phyloP scores from a whole-genome alignment of 2,888 invertebrate genomes.

The Nysson spinosus region DNA sequence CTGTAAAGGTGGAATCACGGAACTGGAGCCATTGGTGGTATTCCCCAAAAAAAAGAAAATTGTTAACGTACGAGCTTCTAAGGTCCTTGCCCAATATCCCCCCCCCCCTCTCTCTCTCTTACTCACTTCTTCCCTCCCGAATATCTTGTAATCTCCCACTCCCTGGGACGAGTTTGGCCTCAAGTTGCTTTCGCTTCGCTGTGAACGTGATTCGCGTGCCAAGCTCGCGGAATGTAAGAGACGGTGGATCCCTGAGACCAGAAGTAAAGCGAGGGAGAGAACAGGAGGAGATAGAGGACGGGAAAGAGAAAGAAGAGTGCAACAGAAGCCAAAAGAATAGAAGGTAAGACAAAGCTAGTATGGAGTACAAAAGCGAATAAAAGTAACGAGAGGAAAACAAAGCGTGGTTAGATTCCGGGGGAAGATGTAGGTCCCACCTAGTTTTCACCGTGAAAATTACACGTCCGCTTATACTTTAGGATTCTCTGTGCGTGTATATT shows the following conservation, averaged over 20 bases:
- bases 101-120: background rate
- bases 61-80: too few relatives aligned
- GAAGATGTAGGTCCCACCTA: conserved; percentile 27
- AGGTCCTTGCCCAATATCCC: background rate
- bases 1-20: too few relatives aligned
- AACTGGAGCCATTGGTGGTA: background rate
- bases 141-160: conserved; percentile 35
- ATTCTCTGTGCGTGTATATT: conserved; percentile 21
- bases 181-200: conserved; percentile 32
- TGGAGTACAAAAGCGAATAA: background rate
- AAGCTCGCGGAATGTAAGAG: conserved; percentile 29
- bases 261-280: background rate
- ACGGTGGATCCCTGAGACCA: background rate
- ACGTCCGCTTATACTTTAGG: conserved; percentile 56
- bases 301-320: background rate
- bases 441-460: conserved; percentile 58
- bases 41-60: too few relatives aligned
- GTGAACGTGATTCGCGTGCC: conserved; percentile 64
- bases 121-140: background rate
- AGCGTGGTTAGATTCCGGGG: background rate
- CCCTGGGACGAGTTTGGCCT: conserved; percentile 32
- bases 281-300: background rate
- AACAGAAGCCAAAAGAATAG: background rate
- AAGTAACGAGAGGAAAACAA: background rate
- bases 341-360: background rate